Evolutionary conservation across 2,113 vertebrate genomes (phyloP), one percentile per base, ranked within the genome.

Genomic region (Calypte anna): DNA sequence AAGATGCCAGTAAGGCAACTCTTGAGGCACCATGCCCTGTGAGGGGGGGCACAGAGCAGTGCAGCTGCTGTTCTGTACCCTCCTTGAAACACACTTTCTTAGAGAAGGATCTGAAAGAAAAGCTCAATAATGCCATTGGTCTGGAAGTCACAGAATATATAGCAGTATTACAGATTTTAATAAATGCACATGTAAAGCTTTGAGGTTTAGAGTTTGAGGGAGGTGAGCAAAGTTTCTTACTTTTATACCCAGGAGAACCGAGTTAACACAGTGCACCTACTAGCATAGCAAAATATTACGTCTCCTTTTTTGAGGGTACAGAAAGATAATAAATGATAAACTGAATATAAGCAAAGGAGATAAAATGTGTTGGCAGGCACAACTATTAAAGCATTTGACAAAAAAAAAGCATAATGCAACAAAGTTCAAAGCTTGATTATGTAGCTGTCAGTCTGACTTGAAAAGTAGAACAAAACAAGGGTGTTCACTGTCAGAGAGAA

Each of bases 371-470:
- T 93, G 58, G 18, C 80, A 90, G 68, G 51, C 55, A 31, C 28
- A 70, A 19, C 31, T 31, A 12, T 62, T 50, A 76, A 18, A 81
- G 21, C 38, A 40, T 81, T 94, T 91, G 61, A 74, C 51, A 66
- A 66, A 78, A 40, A 40, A 40, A 40, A 70, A 38, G 16, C 38
- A 70, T 61, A 78, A 50, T 70, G 51, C 64, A 91, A 20, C 50
- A 77, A 70, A 91, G 84, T 74, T 94, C 48, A 58, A 58, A 67
- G 46, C 64, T 90, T 73, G 75, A 53, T 94, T 92, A 70, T 63
- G 22, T 67, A 28, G 63, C 51, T 92, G 36, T 19, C 80, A 77
- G 38, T 80, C 73, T 67, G 57, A 48, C 75, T 86, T 40, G 46
- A 66, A 75, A 86, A 38, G 43, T 10, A 70, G 68, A 89, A 59